A percentile compares a stretch with the other conserved stretches of the same genome.
Conservation (phyloP, 2,113 vertebrate genomes). For the Bagarius yarrelli region DNA sequence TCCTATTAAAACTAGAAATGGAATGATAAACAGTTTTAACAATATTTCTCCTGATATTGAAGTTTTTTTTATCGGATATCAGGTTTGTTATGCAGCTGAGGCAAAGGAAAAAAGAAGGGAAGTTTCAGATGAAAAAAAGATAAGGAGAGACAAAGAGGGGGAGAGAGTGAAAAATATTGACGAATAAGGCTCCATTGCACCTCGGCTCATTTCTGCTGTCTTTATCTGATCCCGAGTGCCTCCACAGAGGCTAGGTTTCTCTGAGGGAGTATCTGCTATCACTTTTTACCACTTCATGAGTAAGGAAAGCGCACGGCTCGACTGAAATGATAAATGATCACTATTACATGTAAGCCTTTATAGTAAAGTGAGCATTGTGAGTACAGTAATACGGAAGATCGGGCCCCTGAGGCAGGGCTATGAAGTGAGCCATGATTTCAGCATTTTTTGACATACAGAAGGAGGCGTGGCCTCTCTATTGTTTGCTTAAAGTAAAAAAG, state of each 20-base stretch:
- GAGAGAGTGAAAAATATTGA: background rate
- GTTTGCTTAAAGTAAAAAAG: background rate
- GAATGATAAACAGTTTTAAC: too few species aligned
- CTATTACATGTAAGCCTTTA: background rate
- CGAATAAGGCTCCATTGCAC: background rate
- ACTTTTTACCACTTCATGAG: background rate
- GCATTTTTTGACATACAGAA: background rate
- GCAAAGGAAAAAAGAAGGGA: background rate
- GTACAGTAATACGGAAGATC: background rate
- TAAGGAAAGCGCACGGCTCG: background rate
- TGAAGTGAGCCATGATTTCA: slow-evolving; percentile 8
- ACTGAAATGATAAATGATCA: slow-evolving; percentile 18
- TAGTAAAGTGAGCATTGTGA: slow-evolving; percentile 1
- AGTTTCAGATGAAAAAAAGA: background rate
- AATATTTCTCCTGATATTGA: too few species aligned
- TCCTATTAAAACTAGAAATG: too few species aligned
- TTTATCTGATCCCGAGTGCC: slow-evolving; percentile 10
- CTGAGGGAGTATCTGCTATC: slow-evolving; percentile 10
- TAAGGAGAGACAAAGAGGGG: background rate
- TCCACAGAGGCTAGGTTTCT: background rate
- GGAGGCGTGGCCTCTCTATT: background rate
- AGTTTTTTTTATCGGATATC: too few species aligned
- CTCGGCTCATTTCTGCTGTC: background rate
- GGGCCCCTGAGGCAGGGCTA: slow-evolving; percentile 15
- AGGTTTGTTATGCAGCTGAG: background rate